Conservation (phyloP, 2,888 invertebrate species). For the Protophormia terraenovae region DNA sequence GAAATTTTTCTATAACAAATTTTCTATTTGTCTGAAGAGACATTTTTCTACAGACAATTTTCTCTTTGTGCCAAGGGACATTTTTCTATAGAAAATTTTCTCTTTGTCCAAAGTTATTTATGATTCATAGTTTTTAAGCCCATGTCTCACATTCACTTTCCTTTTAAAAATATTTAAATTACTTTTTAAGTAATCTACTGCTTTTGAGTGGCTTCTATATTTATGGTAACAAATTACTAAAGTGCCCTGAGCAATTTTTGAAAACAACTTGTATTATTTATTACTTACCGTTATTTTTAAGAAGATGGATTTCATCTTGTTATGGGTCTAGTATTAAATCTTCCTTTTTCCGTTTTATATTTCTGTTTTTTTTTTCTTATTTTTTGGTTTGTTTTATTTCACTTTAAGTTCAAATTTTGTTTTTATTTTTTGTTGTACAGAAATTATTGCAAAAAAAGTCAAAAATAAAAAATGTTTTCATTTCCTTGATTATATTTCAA, state of each 20-base stretch:
- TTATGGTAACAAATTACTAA: neutral
- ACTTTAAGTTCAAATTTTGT: conserved; percentile 15
- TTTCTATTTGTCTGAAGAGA: too few relatives aligned
- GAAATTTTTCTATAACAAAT: too few relatives aligned
- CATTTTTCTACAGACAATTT: too few relatives aligned
- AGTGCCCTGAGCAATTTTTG: neutral
- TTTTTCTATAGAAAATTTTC: too few relatives aligned
- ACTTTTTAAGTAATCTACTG: neutral
- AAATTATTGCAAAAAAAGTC: conserved; percentile 32
- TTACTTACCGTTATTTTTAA: conserved; percentile 51
- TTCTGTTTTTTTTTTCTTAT: too few relatives aligned
- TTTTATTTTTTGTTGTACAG: neutral
- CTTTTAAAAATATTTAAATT: neutral
- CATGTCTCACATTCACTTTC: neutral
- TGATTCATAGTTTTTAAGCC: too few relatives aligned
- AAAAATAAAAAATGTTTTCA: neutral
- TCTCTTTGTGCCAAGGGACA: too few relatives aligned
- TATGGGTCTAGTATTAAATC: neutral
- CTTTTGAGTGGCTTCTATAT: neutral
- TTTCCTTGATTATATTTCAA: conserved; percentile 41
- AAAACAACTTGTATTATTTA: neutral
- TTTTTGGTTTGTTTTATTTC: neutral
- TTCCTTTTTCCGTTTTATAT: neutral
- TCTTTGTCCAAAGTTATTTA: too few relatives aligned
- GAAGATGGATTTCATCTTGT: conserved; percentile 30